Evolutionary conservation across 2,888 invertebrate genomes (phyloP), one percentile per base, ranked within the genome.

Genomic region (Mongoloraphidia duomilia): DNA sequence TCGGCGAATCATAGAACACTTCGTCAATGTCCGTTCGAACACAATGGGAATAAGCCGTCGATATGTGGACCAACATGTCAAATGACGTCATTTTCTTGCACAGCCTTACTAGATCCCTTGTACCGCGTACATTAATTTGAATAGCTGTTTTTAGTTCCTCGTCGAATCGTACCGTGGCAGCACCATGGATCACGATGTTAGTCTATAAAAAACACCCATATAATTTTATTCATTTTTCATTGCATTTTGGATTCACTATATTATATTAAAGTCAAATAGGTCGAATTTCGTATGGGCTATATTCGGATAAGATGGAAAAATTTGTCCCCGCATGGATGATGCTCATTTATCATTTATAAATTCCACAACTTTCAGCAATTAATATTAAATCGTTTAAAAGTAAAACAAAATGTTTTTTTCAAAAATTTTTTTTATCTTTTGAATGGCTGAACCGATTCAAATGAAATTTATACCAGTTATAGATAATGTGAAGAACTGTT

Each of bases 1-100:
- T 60, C 1, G 64, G 63, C 9, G 68, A 57, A 13, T 66, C 61
- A 49, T 80, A 80, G 50, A 78, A 67, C 34, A 62, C 64, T 60
- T 80, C 79, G 45, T 72, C 71, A 37, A 79, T 74, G 44, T 64
- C 66, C 9, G 63, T 61, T 33, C 67, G 61, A 54, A 74, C 70
- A 62, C 80, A 80, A 62, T 80, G 77, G 9, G 79, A 75, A 60
- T 76, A 82, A 1, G 80, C 80, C 2, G 81, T 80, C 0, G 79
- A 80, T 6, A 80, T 72, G 58, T 82, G 77, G 1, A 81, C 69
- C 41, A 76, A 64, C 26, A 26, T 26, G 26, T 26, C 26, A 5
- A 65, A 9, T 34, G 41, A 34, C 17, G 13, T 40, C 41, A 47
- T 34, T 34, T 39, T 17, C 41, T 34, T 41, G 36, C 47, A 47